These are phyloP conservation scores for Atta cephalotes DNA, from an alignment of 1,140 invertebrate species.

Conservation along the genomic window DNA sequence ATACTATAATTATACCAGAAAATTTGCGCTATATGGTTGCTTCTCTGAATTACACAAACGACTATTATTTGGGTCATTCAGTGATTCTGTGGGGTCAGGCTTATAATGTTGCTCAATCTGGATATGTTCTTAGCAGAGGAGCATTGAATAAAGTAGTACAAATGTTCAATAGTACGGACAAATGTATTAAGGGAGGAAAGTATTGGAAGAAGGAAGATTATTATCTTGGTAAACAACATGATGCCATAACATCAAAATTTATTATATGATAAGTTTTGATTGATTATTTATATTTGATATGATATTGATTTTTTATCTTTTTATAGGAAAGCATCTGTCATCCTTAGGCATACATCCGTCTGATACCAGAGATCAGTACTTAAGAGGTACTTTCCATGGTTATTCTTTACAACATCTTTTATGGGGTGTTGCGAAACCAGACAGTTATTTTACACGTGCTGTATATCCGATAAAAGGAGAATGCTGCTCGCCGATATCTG, in stretches of 20 bases:
- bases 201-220: conserved; percentile 88
- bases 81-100: conserved; percentile 84
- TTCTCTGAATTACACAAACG: conserved; percentile 79
- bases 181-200: conserved; percentile 84
- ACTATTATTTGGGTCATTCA: conserved; percentile 86
- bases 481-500: conserved; percentile 84
- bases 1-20: conserved; percentile 86
- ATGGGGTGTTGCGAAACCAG: conserved; percentile 82
- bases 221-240: conserved; percentile 84
- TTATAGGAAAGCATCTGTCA: conserved; percentile 85
- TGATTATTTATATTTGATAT: background rate
- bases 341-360: conserved; percentile 83
- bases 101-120: conserved; percentile 86
- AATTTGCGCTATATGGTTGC: conserved; percentile 85
- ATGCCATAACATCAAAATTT: background rate
- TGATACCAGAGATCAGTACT: conserved; percentile 85
- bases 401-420: conserved; percentile 85
- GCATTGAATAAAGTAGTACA: conserved; percentile 79
- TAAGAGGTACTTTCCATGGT: conserved; percentile 86
- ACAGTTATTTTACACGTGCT: conserved; percentile 85
- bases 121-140: conserved; percentile 86
- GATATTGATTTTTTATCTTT: conserved; percentile 1
- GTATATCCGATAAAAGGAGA: conserved; percentile 81
- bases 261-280: background rate
- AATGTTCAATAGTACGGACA: conserved; percentile 83